Conservation (phyloP, 2,888 invertebrate genomes). For the Drosophila robusta region DNA sequence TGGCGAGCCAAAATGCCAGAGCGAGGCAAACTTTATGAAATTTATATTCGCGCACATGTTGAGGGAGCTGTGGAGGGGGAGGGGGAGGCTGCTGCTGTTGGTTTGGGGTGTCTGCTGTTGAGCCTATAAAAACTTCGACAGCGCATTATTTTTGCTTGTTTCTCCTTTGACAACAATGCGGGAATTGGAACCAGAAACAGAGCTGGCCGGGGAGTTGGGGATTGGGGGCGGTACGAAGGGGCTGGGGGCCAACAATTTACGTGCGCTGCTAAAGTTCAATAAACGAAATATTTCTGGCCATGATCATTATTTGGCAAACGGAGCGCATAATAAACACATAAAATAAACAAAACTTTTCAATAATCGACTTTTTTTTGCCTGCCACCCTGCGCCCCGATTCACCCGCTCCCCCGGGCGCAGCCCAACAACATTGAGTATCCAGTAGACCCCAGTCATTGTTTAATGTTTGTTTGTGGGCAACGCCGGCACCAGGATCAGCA, state of each 20-base stretch:
- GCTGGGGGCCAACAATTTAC: slow-evolving; percentile 63
- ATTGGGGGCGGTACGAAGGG: neutral
- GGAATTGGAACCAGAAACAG: slow-evolving; percentile 41
- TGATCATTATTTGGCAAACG: slow-evolving; percentile 84
- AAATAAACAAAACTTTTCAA: slow-evolving; percentile 82
- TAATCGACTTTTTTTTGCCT: slow-evolving; percentile 77
- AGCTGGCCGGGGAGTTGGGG: neutral
- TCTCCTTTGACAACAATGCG: slow-evolving; percentile 80
- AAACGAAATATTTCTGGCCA: slow-evolving; percentile 83
- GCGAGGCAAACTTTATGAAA: slow-evolving; percentile 77
- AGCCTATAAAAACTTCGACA: slow-evolving; percentile 80
- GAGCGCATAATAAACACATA: slow-evolving; percentile 84
- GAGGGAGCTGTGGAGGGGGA: slow-evolving; percentile 6
- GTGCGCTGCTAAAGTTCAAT: slow-evolving; percentile 82
- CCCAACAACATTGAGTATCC: neutral
- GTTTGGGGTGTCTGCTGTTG: slow-evolving; percentile 68
- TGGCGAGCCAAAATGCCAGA: slow-evolving; percentile 65
- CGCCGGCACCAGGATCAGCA: slow-evolving; percentile 33
- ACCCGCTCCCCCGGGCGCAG: slow-evolving; percentile 9
- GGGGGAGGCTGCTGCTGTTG: neutral
- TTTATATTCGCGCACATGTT: slow-evolving; percentile 71
- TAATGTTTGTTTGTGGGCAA: slow-evolving; percentile 79
- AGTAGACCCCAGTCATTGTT: slow-evolving; percentile 54
- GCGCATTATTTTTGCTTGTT: slow-evolving; percentile 80
- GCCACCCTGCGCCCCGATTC: slow-evolving; percentile 2